Conservation (phyloP, 2,888 invertebrate genomes). For the Mystacides longicornis region DNA sequence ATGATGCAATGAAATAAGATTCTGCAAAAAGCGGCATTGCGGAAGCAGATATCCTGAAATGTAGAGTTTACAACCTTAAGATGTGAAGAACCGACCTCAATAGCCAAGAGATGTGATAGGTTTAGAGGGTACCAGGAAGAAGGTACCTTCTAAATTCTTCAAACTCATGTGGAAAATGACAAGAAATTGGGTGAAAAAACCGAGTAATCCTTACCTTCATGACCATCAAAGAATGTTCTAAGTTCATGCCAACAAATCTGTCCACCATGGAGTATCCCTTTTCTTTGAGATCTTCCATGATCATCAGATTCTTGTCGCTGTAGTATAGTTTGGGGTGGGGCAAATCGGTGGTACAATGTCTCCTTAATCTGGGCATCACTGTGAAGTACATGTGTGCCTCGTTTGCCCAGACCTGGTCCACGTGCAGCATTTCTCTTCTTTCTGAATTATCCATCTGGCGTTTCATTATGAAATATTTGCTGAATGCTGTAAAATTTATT, state of each 20-base stretch:
- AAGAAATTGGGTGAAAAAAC: neutral
- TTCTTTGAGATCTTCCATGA: constrained; percentile 23
- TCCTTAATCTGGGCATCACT: constrained; percentile 15
- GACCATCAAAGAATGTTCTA: constrained; percentile 20
- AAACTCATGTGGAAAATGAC: neutral
- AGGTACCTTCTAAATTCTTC: neutral
- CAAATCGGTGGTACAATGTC: constrained; percentile 9
- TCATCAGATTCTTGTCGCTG: constrained; percentile 16
- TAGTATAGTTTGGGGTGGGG: constrained; percentile 20
- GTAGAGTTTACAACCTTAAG: no score
- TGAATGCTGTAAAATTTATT: constrained; percentile 19
- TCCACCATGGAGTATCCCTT: constrained; percentile 19
- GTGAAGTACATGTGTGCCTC: constrained; percentile 22
- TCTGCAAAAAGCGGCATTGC: no score
- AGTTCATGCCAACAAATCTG: constrained; percentile 16
- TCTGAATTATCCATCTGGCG: constrained; percentile 15
- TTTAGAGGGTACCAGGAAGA: neutral
- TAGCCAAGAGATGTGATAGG: no score
- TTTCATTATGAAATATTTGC: constrained; percentile 21
- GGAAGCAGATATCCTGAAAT: no score
- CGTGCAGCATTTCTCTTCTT: constrained; percentile 7
- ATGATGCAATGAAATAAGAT: no score
- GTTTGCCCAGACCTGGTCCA: constrained; percentile 21
- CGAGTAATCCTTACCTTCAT: constrained; percentile 19
- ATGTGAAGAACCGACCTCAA: no score